A percentile compares a stretch with the other conserved stretches of the same genome.
phyloP scores from a whole-genome alignment of 2,797 vertebrate genomes.

The Enteromius anoplus region DNA sequence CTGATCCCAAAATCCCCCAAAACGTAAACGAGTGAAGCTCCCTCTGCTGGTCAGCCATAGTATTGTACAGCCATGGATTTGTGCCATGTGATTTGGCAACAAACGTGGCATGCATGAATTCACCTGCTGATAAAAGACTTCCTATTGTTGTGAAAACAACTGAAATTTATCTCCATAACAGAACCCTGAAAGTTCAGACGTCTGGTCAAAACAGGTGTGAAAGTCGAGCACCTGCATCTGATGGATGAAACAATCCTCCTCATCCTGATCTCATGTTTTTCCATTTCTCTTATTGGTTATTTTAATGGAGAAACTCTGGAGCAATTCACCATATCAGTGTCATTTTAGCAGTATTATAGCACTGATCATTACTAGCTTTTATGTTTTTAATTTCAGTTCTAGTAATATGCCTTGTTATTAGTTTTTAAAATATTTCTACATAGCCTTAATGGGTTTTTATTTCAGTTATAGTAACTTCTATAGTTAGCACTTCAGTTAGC shows the following conservation, averaged over 20 bases:
- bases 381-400: neutral
- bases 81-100: neutral
- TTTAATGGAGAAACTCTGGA: conserved; percentile 46
- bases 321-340: conserved; percentile 2
- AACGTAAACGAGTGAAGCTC: conserved; percentile 56
- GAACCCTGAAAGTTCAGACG: neutral
- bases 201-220: conserved; percentile 5
- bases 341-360: neutral
- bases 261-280: conserved; percentile 59
- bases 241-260: conserved; percentile 34
- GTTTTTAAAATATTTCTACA: neutral
- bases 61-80: conserved; percentile 48
- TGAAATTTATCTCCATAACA: neutral
- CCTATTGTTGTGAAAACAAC: neutral
- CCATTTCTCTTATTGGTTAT: conserved; percentile 44
- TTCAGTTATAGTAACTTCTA: neutral
- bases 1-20: neutral
- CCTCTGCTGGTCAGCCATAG: conserved; percentile 72
- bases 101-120: neutral
- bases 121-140: conserved; percentile 4
- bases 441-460: neutral
- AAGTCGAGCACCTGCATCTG: conserved; percentile 4
- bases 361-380: neutral
- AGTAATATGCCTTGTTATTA: neutral
- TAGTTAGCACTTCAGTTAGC: neutral